Conservation (phyloP, 2,113 vertebrate genomes). For the Stegostoma tigrinum region DNA sequence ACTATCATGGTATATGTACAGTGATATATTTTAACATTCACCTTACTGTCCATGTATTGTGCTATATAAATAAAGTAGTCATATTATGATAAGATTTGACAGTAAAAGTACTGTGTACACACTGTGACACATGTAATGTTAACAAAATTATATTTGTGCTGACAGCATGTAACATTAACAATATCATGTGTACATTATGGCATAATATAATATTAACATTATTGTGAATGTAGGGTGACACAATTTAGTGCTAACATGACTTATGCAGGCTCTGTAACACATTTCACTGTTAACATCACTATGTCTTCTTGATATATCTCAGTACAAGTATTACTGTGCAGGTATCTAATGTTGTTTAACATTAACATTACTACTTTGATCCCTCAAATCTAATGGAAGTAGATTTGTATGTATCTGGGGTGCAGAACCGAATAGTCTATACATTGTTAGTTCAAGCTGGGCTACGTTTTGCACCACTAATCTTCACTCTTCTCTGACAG, state of each 20-base stretch:
- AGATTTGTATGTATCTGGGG: not conserved
- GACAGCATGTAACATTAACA: not conserved
- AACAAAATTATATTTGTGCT: not conserved
- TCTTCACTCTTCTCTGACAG: not conserved
- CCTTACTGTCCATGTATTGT: not conserved
- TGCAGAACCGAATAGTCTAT: not conserved
- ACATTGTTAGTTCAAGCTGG: not conserved
- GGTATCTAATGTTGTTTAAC: not conserved
- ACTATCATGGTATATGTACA: not conserved
- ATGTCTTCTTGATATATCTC: not conserved
- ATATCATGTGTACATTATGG: not conserved
- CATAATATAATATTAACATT: conserved; percentile 20
- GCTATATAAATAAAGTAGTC: not conserved
- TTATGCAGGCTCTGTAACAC: not conserved
- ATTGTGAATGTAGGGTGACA: not conserved
- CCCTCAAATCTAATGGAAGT: not conserved
- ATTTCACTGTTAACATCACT: not conserved
- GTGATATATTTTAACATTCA: conserved; percentile 14
- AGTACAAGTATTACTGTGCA: not conserved
- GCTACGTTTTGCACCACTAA: not conserved
- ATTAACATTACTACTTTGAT: not conserved
- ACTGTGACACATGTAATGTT: not conserved
- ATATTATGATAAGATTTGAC: not conserved
- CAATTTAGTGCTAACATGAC: conserved; percentile 10
- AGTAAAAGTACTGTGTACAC: conserved; percentile 1